Percentiles rank a stretch among this genome's conserved stretches.
These are phyloP conservation scores for Magallana nippona DNA, from an alignment of 2,888 invertebrate species.

Conservation along the genomic window DNA sequence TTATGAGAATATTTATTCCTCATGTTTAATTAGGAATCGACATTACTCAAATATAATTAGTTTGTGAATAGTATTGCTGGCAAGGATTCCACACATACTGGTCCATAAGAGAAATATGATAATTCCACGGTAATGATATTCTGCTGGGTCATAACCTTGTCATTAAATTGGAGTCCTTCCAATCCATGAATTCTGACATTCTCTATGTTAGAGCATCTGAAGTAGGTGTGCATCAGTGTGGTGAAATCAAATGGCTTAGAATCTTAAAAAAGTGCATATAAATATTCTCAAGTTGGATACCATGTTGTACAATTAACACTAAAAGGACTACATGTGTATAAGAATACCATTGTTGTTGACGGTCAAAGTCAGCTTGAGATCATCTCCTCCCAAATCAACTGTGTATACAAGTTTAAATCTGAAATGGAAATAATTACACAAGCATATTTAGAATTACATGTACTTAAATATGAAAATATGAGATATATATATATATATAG, in stretches of 20 bases:
- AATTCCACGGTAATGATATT: too few relatives aligned
- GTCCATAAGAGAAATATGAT: too few relatives aligned
- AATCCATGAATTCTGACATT: slow-evolving; percentile 95
- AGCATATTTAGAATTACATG: not conserved
- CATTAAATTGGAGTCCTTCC: slow-evolving; percentile 93
- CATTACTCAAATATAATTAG: too few relatives aligned
- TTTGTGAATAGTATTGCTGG: too few relatives aligned
- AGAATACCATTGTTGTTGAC: slow-evolving; percentile 91
- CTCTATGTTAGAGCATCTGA: slow-evolving; percentile 95
- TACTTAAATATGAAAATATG: not conserved
- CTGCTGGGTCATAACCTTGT: slow-evolving; percentile 80
- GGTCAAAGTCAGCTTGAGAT: slow-evolving; percentile 94
- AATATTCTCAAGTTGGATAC: too few relatives aligned
- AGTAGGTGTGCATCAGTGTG: slow-evolving; percentile 95
- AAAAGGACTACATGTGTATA: too few relatives aligned
- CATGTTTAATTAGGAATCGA: too few relatives aligned
- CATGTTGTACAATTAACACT: too few relatives aligned
- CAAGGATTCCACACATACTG: too few relatives aligned
- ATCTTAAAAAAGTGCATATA: slow-evolving; percentile 75
- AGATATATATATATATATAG: too few relatives aligned
- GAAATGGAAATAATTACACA: slow-evolving; percentile 50
- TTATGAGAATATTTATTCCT: too few relatives aligned
- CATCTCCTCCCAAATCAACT: slow-evolving; percentile 93
- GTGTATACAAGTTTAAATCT: slow-evolving; percentile 96
- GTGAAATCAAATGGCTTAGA: slow-evolving; percentile 86